Conservation (phyloP, 1,140 invertebrate species). For the Helicoverpa zea region DNA sequence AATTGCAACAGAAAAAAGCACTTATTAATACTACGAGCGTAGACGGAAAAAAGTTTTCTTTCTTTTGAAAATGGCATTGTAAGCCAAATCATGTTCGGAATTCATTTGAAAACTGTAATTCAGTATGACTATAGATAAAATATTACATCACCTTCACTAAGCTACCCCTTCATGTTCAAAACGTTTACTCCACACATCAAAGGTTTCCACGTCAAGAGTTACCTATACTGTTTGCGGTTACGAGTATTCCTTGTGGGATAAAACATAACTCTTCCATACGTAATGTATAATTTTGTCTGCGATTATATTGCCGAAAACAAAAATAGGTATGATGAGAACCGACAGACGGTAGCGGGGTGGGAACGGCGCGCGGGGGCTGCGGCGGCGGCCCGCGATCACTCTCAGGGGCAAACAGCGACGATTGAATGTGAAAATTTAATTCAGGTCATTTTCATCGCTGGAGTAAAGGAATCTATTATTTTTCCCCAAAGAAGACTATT, state of each 20-base stretch:
- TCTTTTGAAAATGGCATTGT: not conserved
- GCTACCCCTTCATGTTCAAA: not conserved
- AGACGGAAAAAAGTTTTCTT: no score
- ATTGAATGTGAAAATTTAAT: slow-evolving; percentile 85
- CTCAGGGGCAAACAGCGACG: slow-evolving; percentile 76
- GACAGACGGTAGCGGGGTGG: slow-evolving; percentile 48
- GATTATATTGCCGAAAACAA: slow-evolving; percentile 63
- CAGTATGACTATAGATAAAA: no score
- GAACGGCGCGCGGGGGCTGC: slow-evolving; percentile 35
- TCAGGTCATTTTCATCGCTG: slow-evolving; percentile 77
- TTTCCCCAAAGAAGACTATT: slow-evolving; percentile 67
- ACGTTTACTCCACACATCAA: not conserved
- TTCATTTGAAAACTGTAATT: no score
- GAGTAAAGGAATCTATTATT: slow-evolving; percentile 76
- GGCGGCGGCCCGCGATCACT: slow-evolving; percentile 66
- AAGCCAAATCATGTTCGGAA: no score
- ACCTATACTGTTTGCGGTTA: not conserved
- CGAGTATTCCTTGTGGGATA: slow-evolving; percentile 29
- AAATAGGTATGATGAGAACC: slow-evolving; percentile 67
- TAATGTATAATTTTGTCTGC: slow-evolving; percentile 44
- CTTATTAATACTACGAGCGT: no score
- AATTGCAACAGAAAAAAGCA: not conserved
- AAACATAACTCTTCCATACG: slow-evolving; percentile 31
- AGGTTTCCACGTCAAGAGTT: not conserved
- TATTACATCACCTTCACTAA: no score